Percentiles rank a stretch among this genome's conserved stretches.
These are phyloP conservation scores for Spilosoma lubricipeda DNA, from an alignment of 2,888 invertebrate species.

Conservation along the genomic window DNA sequence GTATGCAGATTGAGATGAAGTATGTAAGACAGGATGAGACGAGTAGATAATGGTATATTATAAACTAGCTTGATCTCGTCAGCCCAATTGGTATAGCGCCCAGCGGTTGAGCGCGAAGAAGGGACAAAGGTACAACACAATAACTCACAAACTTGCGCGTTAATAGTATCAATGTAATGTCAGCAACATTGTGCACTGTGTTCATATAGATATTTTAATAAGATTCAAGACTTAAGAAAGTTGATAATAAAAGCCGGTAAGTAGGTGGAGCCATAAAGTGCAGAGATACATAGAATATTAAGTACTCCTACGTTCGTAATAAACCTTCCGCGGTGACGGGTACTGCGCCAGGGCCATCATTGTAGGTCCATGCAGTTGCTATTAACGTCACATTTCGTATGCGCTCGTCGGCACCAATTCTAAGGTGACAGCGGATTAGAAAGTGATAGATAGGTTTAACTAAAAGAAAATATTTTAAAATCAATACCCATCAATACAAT, in stretches of 20 bases:
- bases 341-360: constrained; percentile 57
- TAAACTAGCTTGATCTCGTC: background rate
- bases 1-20: no score
- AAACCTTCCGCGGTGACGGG: constrained; percentile 58
- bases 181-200: background rate
- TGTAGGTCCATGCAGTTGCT: constrained; percentile 61
- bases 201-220: background rate
- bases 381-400: constrained; percentile 50
- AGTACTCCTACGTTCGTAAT: constrained; percentile 53
- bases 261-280: constrained; percentile 43
- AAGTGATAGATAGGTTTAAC: constrained; percentile 38
- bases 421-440: constrained; percentile 47
- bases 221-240: constrained; percentile 47
- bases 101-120: no score
- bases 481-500: background rate
- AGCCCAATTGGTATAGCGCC: no score
- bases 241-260: constrained; percentile 35
- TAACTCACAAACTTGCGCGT: no score
- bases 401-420: constrained; percentile 48
- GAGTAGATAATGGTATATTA: no score
- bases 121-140: no score
- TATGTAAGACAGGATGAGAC: no score
- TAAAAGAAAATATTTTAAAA: constrained; percentile 22
- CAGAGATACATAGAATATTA: constrained; percentile 45
- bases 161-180: background rate